phyloP scores from a whole-genome alignment of 2,888 invertebrate species.

The Ochropleura leucogaster region DNA sequence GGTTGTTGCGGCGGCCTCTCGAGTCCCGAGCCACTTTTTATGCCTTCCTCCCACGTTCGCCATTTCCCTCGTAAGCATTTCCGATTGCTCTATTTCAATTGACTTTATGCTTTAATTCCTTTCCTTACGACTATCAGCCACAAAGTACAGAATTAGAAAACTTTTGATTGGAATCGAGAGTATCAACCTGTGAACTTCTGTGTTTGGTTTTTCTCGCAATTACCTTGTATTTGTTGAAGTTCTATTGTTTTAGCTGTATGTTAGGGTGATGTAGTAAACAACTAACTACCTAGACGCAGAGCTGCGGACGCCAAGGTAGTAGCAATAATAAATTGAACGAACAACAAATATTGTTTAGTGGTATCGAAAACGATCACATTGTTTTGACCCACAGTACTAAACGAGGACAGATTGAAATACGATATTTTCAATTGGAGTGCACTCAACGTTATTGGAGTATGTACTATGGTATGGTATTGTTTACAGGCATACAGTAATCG shows the following conservation, averaged over 20 bases:
- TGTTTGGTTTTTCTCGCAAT: conserved; percentile 39
- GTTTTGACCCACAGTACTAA: background rate
- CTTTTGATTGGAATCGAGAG: conserved; percentile 59
- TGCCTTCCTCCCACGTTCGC: background rate
- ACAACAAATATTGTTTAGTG: background rate
- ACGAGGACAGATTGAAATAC: conserved; percentile 19
- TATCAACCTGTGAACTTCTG: conserved; percentile 14
- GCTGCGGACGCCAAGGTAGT: background rate
- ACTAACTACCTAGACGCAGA: background rate
- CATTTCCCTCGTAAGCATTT: conserved; percentile 7
- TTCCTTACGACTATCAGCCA: conserved; percentile 32
- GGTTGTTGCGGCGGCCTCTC: conserved; percentile 13
- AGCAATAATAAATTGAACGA: background rate
- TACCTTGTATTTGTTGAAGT: conserved; percentile 28
- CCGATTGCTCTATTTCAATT: conserved; percentile 34
- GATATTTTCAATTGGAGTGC: conserved; percentile 30
- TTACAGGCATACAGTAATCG: background rate
- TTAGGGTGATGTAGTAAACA: background rate
- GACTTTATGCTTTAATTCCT: conserved; percentile 44
- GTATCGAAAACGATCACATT: background rate
- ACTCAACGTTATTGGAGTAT: conserved; percentile 35
- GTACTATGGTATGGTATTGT: conserved; percentile 11
- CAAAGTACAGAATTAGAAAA: conserved; percentile 61
- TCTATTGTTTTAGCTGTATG: background rate
- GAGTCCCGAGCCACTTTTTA: conserved; percentile 11